Base-by-base conservation (phyloP, 2,113 vertebrate genomes). In the Cyanistes caeruleus region DNA sequence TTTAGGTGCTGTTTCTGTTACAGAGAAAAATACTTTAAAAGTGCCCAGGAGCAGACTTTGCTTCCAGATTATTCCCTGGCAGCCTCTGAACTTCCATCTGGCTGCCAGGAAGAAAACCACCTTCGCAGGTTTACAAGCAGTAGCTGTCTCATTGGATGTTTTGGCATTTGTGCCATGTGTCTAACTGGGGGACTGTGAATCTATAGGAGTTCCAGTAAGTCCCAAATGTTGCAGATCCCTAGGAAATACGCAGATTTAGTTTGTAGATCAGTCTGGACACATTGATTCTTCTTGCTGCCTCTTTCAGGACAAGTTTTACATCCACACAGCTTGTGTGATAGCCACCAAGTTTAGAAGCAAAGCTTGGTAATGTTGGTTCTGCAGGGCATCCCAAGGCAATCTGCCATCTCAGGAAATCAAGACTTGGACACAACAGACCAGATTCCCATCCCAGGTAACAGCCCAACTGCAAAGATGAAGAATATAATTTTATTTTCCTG, bases 151-250 rank as follows among this genome's bases (percentile, higher is more conserved):
- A 13, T 1, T 7, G 30, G 8, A 44, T 27, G 21, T 51, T 62
- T 46, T 48, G 27, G 22, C 3, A 2, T 25, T 44, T 24, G 16
- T 64, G 24, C 10, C 4, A 5, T 35, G 7, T 11, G 13, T 52
- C 43, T 24, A 46, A 0, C 39, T 31, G 18, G 4, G 5, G 1
- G 5, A 16, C 25, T 43, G 11, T 25, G 23, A 68, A 16, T 4
- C 31, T 35, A 1, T 23, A 62, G 20, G 20, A 62, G 22, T 33
- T 78, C 28, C 31, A 53, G 11, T 19, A 13, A 39, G 10, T 51
- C 30, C 9, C 60, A 84, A 55, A 68, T 7, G 5, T 13, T 14
- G 22, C 43, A 73, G 46, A 69, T 17, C 5, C 4, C 35, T 3
- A 1, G 8, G 41, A 7, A 15, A 69, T 19, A 19, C 3, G 5